Percentiles rank a stretch among this genome's conserved stretches.
Evolutionary conservation across 2,113 vertebrate genomes (phyloP).

Genomic region (Scomber colias): DNA sequence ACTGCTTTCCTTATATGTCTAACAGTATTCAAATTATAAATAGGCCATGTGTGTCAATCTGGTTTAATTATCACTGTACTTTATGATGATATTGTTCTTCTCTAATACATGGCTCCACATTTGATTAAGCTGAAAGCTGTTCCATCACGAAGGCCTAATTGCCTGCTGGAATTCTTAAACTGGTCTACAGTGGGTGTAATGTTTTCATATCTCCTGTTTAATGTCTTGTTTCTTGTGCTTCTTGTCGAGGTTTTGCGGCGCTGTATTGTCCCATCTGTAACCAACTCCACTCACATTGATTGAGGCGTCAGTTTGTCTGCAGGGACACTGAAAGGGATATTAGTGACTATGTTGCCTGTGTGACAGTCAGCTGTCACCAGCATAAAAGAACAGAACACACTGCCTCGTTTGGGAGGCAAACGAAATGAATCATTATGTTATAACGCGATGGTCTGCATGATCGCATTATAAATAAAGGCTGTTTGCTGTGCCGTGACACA

Average conservation of each 20-base stretch:
- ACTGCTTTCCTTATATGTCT: background rate
- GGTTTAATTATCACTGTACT: background rate
- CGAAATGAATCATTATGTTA: background rate
- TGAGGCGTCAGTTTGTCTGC: no score
- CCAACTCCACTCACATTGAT: no score
- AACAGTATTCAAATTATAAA: background rate
- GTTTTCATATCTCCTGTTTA: background rate
- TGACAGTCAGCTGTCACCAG: slow-evolving; percentile 6
- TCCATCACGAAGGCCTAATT: slow-evolving; percentile 2
- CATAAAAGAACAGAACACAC: background rate
- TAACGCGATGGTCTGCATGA: background rate
- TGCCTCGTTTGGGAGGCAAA: slow-evolving; percentile 20
- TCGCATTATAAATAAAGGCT: slow-evolving; percentile 1
- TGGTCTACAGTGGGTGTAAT: background rate
- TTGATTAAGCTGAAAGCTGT: background rate
- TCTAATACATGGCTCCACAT: background rate
- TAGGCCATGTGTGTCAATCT: background rate
- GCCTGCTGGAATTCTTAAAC: slow-evolving; percentile 5
- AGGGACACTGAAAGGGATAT: background rate
- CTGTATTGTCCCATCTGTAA: background rate
- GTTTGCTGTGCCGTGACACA: slow-evolving; percentile 22
- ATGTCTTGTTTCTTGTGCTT: background rate
- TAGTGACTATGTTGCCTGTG: slow-evolving; percentile 5
- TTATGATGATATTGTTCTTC: background rate
- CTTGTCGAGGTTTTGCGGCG: background rate